Conservation (phyloP, 2,888 invertebrate species). For the Eledona agricola region DNA sequence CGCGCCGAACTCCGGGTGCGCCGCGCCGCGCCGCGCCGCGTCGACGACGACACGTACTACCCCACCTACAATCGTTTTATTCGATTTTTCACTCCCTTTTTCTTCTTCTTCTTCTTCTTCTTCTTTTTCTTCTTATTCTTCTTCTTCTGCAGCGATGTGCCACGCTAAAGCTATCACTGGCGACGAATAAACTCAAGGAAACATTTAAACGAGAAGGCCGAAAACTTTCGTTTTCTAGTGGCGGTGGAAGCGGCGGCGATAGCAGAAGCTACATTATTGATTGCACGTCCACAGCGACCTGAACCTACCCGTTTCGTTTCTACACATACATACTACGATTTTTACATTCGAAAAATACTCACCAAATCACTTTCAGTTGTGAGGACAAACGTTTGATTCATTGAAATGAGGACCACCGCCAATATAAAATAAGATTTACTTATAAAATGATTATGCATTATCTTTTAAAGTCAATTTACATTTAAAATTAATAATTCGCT, state of each 20-base stretch:
- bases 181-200: too few relatives aligned
- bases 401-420: too few relatives aligned
- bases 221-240: too few relatives aligned
- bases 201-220: too few relatives aligned
- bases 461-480: constrained; percentile 11
- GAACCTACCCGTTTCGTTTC: constrained; percentile 38
- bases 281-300: constrained; percentile 38
- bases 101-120: too few relatives aligned
- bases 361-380: too few relatives aligned
- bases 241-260: constrained; percentile 27
- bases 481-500: constrained; percentile 18
- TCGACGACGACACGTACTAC: constrained; percentile 3
- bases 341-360: constrained; percentile 15
- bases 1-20: constrained; percentile 32
- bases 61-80: constrained; percentile 8
- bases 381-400: constrained; percentile 9
- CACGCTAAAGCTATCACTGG: too few relatives aligned
- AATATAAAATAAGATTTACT: too few relatives aligned
- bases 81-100: too few relatives aligned
- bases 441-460: constrained; percentile 16
- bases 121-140: too few relatives aligned
- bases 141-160: too few relatives aligned
- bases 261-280: constrained; percentile 38
- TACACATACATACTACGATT: constrained; percentile 19
- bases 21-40: constrained; percentile 24